Percentiles rank a stretch among this genome's conserved stretches.
Evolutionary conservation across 2,113 vertebrate species (phyloP).

Genomic region (Perca flavescens): DNA sequence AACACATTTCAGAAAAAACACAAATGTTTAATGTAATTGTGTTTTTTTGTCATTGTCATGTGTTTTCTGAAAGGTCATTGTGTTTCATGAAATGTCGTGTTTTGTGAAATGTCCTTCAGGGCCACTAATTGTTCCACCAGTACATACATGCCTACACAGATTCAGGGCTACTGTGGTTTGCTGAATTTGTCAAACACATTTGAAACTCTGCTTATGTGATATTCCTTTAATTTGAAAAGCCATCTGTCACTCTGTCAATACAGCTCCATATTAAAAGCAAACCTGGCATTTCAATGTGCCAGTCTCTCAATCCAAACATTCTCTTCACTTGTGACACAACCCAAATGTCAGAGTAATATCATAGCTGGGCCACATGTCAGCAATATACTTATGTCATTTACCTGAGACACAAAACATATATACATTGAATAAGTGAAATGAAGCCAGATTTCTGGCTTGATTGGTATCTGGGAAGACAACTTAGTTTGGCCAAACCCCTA

Average conservation of each 20-base stretch:
- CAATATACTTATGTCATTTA: not conserved
- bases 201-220: slow-evolving; percentile 1
- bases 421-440: not conserved
- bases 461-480: not conserved
- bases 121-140: slow-evolving; percentile 37
- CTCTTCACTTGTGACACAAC: not conserved
- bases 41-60: too few relatives aligned
- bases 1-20: too few relatives aligned
- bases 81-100: too few relatives aligned
- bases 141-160: not conserved
- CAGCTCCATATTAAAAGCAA: slow-evolving; percentile 21
- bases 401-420: not conserved
- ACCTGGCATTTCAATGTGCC: slow-evolving; percentile 31
- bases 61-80: too few relatives aligned
- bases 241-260: slow-evolving; percentile 19
- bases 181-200: slow-evolving; percentile 55
- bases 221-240: slow-evolving; percentile 21
- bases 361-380: not conserved
- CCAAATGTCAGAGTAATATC: not conserved
- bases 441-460: not conserved
- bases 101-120: too few relatives aligned
- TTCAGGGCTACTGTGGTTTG: slow-evolving; percentile 2
- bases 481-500: not conserved
- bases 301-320: not conserved
- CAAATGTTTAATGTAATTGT: too few relatives aligned